These are phyloP conservation scores for Propithecus perrieri DNA, from an alignment of 2,797 vertebrate genomes.

Conservation along the genomic window DNA sequence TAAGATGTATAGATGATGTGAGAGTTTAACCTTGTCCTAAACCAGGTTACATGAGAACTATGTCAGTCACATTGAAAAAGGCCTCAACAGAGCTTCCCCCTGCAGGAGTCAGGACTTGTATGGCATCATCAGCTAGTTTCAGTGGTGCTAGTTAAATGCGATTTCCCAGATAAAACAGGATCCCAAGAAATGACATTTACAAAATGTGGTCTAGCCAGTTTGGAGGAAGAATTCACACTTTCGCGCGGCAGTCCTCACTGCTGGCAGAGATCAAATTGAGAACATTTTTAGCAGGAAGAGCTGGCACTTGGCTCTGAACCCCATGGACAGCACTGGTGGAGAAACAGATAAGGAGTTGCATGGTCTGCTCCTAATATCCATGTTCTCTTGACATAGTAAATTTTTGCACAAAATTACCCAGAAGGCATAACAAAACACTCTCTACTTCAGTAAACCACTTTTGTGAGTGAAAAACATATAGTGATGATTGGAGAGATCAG, in stretches of 20 bases:
- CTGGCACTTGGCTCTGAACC: neutral
- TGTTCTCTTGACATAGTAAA: slow-evolving; percentile 40
- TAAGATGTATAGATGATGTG: neutral
- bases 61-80: neutral
- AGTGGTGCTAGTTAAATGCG: neutral
- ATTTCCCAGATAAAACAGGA: slow-evolving; percentile 47
- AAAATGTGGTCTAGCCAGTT: slow-evolving; percentile 49
- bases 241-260: neutral
- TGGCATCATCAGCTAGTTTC: neutral
- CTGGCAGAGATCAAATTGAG: slow-evolving; percentile 2
- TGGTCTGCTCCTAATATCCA: neutral
- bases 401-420: slow-evolving; percentile 57
- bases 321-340: neutral
- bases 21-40: neutral
- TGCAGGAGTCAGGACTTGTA: neutral
- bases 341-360: slow-evolving; percentile 31
- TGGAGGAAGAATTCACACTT: slow-evolving; percentile 50
- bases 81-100: neutral
- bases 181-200: slow-evolving; percentile 57
- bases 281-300: slow-evolving; percentile 51
- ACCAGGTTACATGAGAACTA: neutral
- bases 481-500: neutral
- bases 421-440: slow-evolving; percentile 36
- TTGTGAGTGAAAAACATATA: neutral
- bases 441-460: neutral